These are phyloP conservation scores for Melanaphis sacchari DNA, from an alignment of 1,140 invertebrate species.

Conservation along the genomic window DNA sequence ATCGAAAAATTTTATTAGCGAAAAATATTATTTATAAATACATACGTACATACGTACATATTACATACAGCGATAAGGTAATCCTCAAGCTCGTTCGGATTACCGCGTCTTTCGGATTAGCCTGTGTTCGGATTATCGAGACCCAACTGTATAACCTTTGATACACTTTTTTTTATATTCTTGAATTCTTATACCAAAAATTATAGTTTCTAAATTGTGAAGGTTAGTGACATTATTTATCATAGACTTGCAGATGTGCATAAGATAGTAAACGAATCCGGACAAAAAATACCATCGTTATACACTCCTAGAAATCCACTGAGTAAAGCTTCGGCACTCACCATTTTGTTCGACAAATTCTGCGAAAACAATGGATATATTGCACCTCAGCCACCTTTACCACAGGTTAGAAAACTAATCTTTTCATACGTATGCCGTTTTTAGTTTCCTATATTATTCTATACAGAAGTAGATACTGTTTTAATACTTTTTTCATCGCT, in stretches of 20 bases:
- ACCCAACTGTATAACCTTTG: too few relatives aligned
- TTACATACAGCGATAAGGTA: too few relatives aligned
- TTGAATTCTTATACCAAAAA: too few relatives aligned
- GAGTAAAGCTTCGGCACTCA: slow-evolving; percentile 44
- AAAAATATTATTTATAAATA: too few relatives aligned
- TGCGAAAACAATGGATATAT: slow-evolving; percentile 40
- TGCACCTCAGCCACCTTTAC: slow-evolving; percentile 29
- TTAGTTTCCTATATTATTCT: background rate
- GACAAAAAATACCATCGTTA: slow-evolving; percentile 50
- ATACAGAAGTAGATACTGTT: background rate
- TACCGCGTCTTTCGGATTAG: too few relatives aligned
- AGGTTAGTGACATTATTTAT: background rate
- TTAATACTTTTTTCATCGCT: background rate
- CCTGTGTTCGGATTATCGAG: too few relatives aligned
- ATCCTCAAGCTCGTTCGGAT: too few relatives aligned
- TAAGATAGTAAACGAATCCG: background rate
- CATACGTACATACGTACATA: too few relatives aligned
- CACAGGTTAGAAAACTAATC: slow-evolving; percentile 1
- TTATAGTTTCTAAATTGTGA: background rate
- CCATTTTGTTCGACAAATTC: slow-evolving; percentile 48
- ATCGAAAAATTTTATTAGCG: too few relatives aligned
- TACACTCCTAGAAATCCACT: slow-evolving; percentile 22
- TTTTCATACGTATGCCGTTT: background rate
- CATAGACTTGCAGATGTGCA: slow-evolving; percentile 25
- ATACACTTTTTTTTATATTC: background rate